Evolutionary conservation across 2,113 vertebrate genomes (phyloP).

Genomic region (Myotis lucifugus): DNA sequence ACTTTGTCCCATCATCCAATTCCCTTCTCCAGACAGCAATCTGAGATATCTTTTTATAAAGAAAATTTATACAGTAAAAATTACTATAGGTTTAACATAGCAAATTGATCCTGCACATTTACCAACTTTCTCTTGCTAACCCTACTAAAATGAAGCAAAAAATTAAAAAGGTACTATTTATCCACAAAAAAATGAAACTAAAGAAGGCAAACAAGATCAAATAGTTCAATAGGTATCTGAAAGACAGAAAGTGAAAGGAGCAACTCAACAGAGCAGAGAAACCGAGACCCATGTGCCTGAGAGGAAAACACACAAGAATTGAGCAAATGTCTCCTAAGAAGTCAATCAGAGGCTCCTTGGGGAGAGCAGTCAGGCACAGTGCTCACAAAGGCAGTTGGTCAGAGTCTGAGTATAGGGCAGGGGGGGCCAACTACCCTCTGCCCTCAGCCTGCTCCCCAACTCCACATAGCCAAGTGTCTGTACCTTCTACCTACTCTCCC

Average conservation of each 20-base stretch:
- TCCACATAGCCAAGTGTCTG: not conserved
- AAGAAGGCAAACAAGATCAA: not conserved
- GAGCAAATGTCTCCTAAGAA: not conserved
- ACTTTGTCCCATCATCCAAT: not conserved
- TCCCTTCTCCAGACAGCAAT: not conserved
- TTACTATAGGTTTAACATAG: not conserved
- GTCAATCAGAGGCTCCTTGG: not conserved
- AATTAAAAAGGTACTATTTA: not conserved
- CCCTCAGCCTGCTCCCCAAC: not conserved
- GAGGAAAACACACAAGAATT: not conserved
- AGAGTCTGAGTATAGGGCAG: not conserved
- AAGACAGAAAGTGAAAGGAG: not conserved
- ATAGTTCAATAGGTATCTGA: not conserved
- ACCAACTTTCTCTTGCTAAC: not conserved
- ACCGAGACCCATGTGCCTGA: not conserved
- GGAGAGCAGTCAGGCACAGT: fast-evolving
- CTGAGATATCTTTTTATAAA: not conserved
- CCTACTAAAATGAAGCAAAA: constrained; percentile 17
- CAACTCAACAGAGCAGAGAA: not conserved
- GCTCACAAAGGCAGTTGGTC: no score
- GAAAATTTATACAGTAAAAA: not conserved
- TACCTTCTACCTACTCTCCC: not conserved
- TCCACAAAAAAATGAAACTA: not conserved
- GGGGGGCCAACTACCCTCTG: not conserved
- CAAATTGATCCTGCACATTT: not conserved